phyloP scores from a whole-genome alignment of 2,888 invertebrate species.

The Metallyticus violacea region DNA sequence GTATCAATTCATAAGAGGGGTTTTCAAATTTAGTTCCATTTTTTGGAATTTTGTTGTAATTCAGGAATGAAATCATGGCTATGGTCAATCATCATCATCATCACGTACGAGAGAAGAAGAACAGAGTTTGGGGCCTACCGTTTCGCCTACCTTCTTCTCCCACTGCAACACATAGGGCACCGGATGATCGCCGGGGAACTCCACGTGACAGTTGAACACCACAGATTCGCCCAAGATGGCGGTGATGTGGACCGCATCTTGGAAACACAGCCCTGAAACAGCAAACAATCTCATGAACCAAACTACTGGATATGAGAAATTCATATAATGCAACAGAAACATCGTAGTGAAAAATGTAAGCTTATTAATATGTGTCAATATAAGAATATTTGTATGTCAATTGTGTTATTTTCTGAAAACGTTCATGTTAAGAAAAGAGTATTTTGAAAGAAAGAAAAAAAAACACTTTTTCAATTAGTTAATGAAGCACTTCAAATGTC shows the following conservation, averaged over 20 bases:
- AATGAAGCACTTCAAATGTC: too few species aligned
- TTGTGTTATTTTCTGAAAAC: too few species aligned
- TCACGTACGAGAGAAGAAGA: conserved; percentile 6
- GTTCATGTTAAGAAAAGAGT: too few species aligned
- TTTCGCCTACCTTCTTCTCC: conserved; percentile 98
- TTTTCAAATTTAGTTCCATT: neutral
- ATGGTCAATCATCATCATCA: neutral
- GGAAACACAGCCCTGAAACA: conserved; percentile 67
- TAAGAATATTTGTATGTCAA: too few species aligned
- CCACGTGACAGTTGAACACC: conserved; percentile 96
- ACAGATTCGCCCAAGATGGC: conserved; percentile 96
- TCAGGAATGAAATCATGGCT: neutral
- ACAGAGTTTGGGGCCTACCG: conserved; percentile 62
- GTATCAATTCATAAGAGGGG: neutral
- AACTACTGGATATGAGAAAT: too few species aligned
- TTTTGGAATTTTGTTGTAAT: neutral
- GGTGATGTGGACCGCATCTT: conserved; percentile 95
- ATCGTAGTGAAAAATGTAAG: too few species aligned
- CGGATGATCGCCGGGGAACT: conserved; percentile 92
- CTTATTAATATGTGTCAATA: too few species aligned
- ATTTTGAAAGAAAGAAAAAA: too few species aligned
- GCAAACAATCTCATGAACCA: too few species aligned
- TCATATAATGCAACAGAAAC: too few species aligned
- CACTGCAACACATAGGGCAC: conserved; percentile 98
- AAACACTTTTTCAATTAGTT: too few species aligned